Conservation (phyloP, 2,888 invertebrate genomes). For the Xestia ashworthii region DNA sequence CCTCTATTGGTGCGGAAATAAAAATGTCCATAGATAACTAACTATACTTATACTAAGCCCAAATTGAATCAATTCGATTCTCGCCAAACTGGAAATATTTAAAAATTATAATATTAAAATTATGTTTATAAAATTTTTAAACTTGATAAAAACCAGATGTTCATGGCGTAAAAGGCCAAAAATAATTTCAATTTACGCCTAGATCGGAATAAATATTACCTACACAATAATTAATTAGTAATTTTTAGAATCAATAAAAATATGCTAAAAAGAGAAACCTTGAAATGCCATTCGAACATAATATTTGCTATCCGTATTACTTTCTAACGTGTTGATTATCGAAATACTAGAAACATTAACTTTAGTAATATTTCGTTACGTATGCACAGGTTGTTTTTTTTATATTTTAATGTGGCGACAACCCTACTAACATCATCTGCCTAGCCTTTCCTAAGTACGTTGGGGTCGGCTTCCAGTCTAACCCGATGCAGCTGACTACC, state of each 20-base stretch:
- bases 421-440: neutral
- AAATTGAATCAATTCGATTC: no score
- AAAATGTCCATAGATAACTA: no score
- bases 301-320: conserved; percentile 50
- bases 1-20: no score
- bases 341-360: conserved; percentile 17
- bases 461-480: no score
- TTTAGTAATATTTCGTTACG: conserved; percentile 23
- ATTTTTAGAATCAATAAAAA: conserved; percentile 25
- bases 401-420: neutral
- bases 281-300: conserved; percentile 18
- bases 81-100: no score
- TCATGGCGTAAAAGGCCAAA: neutral
- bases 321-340: conserved; percentile 52
- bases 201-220: conserved; percentile 12
- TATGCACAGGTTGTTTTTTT: conserved; percentile 1
- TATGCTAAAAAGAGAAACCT: conserved; percentile 58
- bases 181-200: neutral
- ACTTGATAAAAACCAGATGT: neutral
- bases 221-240: conserved; percentile 34
- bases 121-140: neutral
- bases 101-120: no score
- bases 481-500: no score
- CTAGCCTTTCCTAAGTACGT: no score
- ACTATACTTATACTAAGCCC: no score